Conservation (phyloP, 2,888 invertebrate genomes). For the Ectropis crepuscularia region DNA sequence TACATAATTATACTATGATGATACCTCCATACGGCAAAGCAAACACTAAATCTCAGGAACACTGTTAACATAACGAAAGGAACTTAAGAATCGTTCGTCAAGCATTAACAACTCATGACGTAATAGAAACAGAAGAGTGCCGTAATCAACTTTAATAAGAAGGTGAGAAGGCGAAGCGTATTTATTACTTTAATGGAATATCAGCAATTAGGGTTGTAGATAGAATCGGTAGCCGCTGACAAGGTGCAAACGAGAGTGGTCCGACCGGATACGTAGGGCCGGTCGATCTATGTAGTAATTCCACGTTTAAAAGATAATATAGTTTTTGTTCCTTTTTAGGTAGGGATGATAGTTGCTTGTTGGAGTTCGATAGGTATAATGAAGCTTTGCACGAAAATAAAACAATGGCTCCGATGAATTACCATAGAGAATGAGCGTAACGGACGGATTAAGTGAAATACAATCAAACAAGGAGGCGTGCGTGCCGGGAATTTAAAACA, state of each 20-base stretch:
- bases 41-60: constrained; percentile 66
- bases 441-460: constrained; percentile 80
- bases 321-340: constrained; percentile 46
- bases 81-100: constrained; percentile 67
- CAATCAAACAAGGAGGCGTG: constrained; percentile 75
- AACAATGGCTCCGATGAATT: constrained; percentile 79
- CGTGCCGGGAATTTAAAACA: constrained; percentile 66
- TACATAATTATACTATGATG: constrained; percentile 61
- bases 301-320: constrained; percentile 47
- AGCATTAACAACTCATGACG: constrained; percentile 74
- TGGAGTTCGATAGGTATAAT: constrained; percentile 44
- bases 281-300: constrained; percentile 48
- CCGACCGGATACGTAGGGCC: constrained; percentile 72
- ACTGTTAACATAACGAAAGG: constrained; percentile 64
- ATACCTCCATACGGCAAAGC: constrained; percentile 59
- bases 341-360: constrained; percentile 51
- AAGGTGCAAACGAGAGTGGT: constrained; percentile 83
- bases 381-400: constrained; percentile 68
- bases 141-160: constrained; percentile 78
- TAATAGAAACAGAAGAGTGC: constrained; percentile 76
- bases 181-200: constrained; percentile 83
- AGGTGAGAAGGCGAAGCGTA: constrained; percentile 78
- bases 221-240: constrained; percentile 82
- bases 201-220: constrained; percentile 80
- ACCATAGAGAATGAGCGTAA: constrained; percentile 81